A percentile compares a stretch with the other conserved stretches of the same genome.
These are phyloP conservation scores for Caenorhabditis inopinata DNA, from an alignment of 1,140 invertebrate genomes.

Conservation along the genomic window DNA sequence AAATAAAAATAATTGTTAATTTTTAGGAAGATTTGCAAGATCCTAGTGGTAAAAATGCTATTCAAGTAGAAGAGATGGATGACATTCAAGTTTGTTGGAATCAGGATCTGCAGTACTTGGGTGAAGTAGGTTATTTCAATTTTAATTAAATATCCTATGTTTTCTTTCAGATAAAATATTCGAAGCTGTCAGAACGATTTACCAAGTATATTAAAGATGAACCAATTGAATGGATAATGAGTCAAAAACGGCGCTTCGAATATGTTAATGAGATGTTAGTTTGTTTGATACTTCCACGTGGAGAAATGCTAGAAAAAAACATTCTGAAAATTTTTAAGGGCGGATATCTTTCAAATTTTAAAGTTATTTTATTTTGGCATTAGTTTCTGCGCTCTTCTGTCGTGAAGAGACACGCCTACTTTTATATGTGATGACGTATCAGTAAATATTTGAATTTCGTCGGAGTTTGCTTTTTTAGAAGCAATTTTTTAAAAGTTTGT, in stretches of 20 bases:
- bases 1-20: not conserved
- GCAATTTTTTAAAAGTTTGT: no score
- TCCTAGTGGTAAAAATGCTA: not conserved
- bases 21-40: not conserved
- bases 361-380: no score
- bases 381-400: no score
- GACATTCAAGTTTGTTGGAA: not conserved
- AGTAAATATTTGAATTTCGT: no score
- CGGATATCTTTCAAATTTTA: no score
- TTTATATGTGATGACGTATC: no score
- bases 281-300: no score
- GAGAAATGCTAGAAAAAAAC: no score
- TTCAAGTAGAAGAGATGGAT: conserved; percentile 5
- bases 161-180: not conserved
- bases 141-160: not conserved
- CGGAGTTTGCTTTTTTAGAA: no score
- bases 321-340: no score
- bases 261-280: conserved; percentile 20
- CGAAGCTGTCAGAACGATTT: not conserved
- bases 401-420: no score
- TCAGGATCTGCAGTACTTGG: conserved; percentile 6
- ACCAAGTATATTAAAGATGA: not conserved
- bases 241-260: not conserved
- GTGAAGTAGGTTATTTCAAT: not conserved
- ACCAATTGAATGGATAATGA: not conserved